Conservation (phyloP, 2,797 vertebrate genomes). For the Acipenser oxyrinchus region DNA sequence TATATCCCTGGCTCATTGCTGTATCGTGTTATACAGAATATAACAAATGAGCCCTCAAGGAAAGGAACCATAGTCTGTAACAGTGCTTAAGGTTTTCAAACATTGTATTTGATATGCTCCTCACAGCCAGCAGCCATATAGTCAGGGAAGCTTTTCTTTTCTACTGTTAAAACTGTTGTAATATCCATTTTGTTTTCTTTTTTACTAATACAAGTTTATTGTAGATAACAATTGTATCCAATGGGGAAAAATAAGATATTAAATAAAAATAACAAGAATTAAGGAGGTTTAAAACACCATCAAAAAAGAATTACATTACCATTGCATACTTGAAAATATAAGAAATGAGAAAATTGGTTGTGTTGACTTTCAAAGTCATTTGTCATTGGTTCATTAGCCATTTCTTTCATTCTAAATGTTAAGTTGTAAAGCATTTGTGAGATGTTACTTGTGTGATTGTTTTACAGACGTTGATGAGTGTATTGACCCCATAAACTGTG, state of each 20-base stretch:
- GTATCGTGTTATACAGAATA: not conserved
- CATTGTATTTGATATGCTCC: not conserved
- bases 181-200: too few species aligned
- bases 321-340: too few species aligned
- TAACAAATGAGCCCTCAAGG: not conserved
- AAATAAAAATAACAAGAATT: too few species aligned
- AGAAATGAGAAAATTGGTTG: too few species aligned
- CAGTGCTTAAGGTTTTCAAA: not conserved
- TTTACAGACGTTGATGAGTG: constrained; percentile 40
- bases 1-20: not conserved
- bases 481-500: constrained; percentile 38
- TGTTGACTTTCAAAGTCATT: too few species aligned
- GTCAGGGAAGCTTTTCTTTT: too few species aligned
- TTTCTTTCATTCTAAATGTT: too few species aligned
- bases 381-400: too few species aligned
- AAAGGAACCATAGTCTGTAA: not conserved
- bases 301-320: too few species aligned
- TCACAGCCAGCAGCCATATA: not conserved
- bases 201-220: not conserved
- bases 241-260: too few species aligned
- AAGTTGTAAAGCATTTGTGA: not conserved
- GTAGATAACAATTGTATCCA: not conserved
- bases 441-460: constrained; percentile 1
- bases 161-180: too few species aligned
- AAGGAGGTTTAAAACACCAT: too few species aligned